Conservation (phyloP, 1,140 invertebrate genomes). For the Ptiloglossa arizonensis region DNA sequence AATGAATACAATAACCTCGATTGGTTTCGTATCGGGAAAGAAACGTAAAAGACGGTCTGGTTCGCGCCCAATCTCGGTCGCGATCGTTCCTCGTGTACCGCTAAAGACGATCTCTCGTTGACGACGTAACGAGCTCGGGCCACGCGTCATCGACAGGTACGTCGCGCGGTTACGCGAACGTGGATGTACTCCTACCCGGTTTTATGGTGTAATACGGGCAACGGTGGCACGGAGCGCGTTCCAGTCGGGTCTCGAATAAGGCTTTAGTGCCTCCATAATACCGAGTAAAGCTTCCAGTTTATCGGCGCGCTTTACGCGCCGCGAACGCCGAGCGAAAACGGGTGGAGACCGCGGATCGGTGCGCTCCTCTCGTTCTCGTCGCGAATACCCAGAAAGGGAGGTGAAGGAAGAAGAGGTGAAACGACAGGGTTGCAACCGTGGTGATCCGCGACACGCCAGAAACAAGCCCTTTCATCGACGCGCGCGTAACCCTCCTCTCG, state of each 20-base stretch:
- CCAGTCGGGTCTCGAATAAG: slow-evolving; percentile 51
- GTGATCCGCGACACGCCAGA: slow-evolving; percentile 20
- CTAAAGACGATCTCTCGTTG: no score
- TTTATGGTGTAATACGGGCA: slow-evolving; percentile 64
- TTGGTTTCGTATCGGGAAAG: no score
- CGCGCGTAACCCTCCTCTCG: not conserved
- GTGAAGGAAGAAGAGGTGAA: not conserved
- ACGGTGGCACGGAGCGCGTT: slow-evolving; percentile 18
- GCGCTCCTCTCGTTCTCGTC: not conserved
- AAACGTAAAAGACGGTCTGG: no score
- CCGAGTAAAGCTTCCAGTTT: slow-evolving; percentile 61
- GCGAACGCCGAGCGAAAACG: slow-evolving; percentile 13
- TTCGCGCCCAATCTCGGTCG: no score
- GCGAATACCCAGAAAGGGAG: no score
- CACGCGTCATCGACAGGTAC: not conserved
- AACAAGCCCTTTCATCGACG: no score
- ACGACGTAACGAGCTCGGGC: not conserved
- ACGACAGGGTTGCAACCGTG: not conserved
- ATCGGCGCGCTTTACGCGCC: slow-evolving; percentile 60
- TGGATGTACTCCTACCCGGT: slow-evolving; percentile 35
- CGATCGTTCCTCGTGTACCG: no score
- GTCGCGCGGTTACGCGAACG: slow-evolving; percentile 21
- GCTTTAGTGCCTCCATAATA: slow-evolving; percentile 63
- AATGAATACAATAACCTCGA: no score
- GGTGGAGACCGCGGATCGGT: slow-evolving; percentile 39